phyloP scores from a whole-genome alignment of 2,888 invertebrate genomes.

The Lutraria lutraria region DNA sequence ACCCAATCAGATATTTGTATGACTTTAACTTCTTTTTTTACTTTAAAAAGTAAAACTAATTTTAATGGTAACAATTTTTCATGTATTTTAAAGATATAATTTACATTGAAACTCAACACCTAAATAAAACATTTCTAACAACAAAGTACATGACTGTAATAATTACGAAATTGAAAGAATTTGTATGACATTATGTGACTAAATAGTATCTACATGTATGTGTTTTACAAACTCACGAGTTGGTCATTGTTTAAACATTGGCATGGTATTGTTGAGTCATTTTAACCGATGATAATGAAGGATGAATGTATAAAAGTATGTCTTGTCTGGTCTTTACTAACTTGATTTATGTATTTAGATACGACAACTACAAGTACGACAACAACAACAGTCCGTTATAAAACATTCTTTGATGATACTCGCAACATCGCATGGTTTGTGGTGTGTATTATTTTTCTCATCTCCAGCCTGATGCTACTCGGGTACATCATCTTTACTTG shows the following conservation, averaged over 20 bases:
- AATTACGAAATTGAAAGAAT: background rate
- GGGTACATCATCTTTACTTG: slow-evolving; percentile 36
- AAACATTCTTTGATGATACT: slow-evolving; percentile 62
- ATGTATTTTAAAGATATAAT: background rate
- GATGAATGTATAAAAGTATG: background rate
- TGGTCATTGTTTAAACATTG: background rate
- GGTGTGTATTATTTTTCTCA: slow-evolving; percentile 20
- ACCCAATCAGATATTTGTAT: background rate
- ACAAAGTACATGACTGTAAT: too few relatives aligned
- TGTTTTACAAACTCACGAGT: background rate
- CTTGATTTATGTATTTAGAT: slow-evolving; percentile 28
- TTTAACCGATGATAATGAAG: background rate
- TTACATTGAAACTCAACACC: background rate
- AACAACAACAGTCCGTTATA: slow-evolving; percentile 62
- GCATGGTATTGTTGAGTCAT: background rate
- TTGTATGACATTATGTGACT: background rate
- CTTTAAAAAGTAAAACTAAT: background rate
- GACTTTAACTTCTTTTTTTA: background rate
- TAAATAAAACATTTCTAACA: too few relatives aligned
- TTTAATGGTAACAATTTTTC: background rate
- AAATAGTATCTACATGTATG: background rate
- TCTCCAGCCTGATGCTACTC: slow-evolving; percentile 17
- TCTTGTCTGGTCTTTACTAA: background rate
- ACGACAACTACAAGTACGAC: slow-evolving; percentile 65
- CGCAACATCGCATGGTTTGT: slow-evolving; percentile 66